Percentiles rank a stretch among this genome's conserved stretches.
Conservation (phyloP, 2,888 invertebrate genomes). For the Nudaria mundana region DNA sequence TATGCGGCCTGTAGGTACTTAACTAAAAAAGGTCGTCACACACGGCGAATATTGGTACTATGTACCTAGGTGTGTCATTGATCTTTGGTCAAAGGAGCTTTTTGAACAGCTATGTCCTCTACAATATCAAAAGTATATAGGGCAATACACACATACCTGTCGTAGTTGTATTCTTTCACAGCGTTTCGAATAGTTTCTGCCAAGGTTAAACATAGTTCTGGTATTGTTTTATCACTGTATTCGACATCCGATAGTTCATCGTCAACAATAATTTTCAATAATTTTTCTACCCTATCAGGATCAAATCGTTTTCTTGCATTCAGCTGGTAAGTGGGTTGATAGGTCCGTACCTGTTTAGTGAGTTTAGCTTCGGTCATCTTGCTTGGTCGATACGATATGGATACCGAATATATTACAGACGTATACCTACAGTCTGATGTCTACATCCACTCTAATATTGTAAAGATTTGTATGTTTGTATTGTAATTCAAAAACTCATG, state of each 20-base stretch:
- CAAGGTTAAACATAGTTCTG: slow-evolving; percentile 80
- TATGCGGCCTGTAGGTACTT: too few relatives aligned
- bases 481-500: too few relatives aligned
- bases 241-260: slow-evolving; percentile 82
- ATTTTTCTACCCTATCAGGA: slow-evolving; percentile 80
- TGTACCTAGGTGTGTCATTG: too few relatives aligned
- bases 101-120: too few relatives aligned
- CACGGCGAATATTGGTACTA: too few relatives aligned
- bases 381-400: slow-evolving; percentile 48
- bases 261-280: slow-evolving; percentile 80
- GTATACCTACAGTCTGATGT: background rate
- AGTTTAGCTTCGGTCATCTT: slow-evolving; percentile 52
- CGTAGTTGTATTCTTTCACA: slow-evolving; percentile 84
- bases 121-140: too few relatives aligned
- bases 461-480: too few relatives aligned
- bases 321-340: slow-evolving; percentile 84
- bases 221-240: slow-evolving; percentile 81
- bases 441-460: too few relatives aligned
- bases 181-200: slow-evolving; percentile 81
- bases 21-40: too few relatives aligned
- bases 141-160: slow-evolving; percentile 76
- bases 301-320: slow-evolving; percentile 84
- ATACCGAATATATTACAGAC: background rate
- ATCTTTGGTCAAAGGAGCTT: too few relatives aligned
- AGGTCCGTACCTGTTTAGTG: slow-evolving; percentile 67